phyloP scores from a whole-genome alignment of 1,140 invertebrate genomes.

The Dendrolimus kikuchii region DNA sequence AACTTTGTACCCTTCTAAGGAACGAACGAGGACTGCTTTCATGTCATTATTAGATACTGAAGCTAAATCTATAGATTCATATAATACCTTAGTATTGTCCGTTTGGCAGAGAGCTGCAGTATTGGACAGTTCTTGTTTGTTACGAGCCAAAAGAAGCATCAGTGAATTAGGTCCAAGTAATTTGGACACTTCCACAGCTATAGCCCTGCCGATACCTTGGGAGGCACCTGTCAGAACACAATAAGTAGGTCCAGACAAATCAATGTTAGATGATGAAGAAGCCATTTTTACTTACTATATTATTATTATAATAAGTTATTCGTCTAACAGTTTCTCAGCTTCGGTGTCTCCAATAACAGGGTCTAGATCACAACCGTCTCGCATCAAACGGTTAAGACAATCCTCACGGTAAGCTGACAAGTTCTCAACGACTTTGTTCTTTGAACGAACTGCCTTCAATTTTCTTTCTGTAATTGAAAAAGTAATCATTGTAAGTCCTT shows the following conservation, averaged over 20 bases:
- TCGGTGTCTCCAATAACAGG: conserved; percentile 63
- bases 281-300: conserved; percentile 61
- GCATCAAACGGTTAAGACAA: conserved; percentile 56
- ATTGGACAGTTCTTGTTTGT: conserved; percentile 75
- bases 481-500: neutral
- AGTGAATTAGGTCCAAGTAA: conserved; percentile 76
- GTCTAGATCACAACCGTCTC: conserved; percentile 60
- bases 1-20: conserved; percentile 44
- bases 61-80: conserved; percentile 74
- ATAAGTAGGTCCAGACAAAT: conserved; percentile 69
- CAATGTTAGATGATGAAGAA: conserved; percentile 45
- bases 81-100: conserved; percentile 71
- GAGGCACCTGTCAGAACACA: conserved; percentile 89
- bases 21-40: conserved; percentile 61
- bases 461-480: conserved; percentile 50
- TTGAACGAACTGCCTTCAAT: conserved; percentile 45
- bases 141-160: conserved; percentile 85
- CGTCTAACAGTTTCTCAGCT: conserved; percentile 51
- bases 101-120: conserved; percentile 74
- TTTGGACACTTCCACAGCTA: conserved; percentile 81
- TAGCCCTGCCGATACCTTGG: conserved; percentile 86
- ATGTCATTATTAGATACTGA: conserved; percentile 65
- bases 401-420: conserved; percentile 55
- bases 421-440: conserved; percentile 61
- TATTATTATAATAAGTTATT: conserved; percentile 23